Evolutionary conservation across 2,888 invertebrate genomes (phyloP).

Genomic region (Gari tellinella): DNA sequence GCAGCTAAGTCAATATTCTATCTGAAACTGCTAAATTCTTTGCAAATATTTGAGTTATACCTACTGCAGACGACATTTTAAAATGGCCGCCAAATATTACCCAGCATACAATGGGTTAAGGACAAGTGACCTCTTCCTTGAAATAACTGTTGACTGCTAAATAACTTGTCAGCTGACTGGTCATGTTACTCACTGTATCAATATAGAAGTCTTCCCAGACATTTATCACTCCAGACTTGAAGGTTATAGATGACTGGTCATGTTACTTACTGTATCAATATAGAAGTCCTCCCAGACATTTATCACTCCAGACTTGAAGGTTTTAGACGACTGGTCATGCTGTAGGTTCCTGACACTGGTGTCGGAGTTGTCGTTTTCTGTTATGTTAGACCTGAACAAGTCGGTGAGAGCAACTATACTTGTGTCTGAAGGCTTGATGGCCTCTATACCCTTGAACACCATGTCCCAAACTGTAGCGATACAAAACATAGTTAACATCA

Average conservation of each 20-base stretch:
- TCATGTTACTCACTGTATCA: slow-evolving; percentile 47
- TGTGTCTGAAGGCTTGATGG: slow-evolving; percentile 51
- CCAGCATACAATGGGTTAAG: no score
- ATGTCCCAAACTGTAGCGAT: slow-evolving; percentile 62
- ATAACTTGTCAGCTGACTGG: background rate
- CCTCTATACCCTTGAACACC: slow-evolving; percentile 63
- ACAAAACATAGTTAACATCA: no score
- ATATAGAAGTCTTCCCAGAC: slow-evolving; percentile 51
- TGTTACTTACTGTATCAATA: slow-evolving; percentile 50
- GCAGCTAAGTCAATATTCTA: no score
- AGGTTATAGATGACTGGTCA: slow-evolving; percentile 48
- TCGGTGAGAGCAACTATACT: slow-evolving; percentile 43
- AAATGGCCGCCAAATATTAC: no score
- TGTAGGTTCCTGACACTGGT: slow-evolving; percentile 53
- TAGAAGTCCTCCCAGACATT: slow-evolving; percentile 54
- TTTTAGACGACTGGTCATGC: slow-evolving; percentile 31
- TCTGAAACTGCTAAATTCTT: no score
- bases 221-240: slow-evolving; percentile 63
- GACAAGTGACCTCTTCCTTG: no score
- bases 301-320: slow-evolving; percentile 62
- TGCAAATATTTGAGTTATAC: no score
- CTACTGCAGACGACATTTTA: no score
- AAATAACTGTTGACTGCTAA: no score
- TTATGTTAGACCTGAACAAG: slow-evolving; percentile 44
- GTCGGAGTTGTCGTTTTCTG: slow-evolving; percentile 56